These are phyloP conservation scores for Rhabdophis nuchalis DNA, from an alignment of 2,797 vertebrate species.

Conservation along the genomic window DNA sequence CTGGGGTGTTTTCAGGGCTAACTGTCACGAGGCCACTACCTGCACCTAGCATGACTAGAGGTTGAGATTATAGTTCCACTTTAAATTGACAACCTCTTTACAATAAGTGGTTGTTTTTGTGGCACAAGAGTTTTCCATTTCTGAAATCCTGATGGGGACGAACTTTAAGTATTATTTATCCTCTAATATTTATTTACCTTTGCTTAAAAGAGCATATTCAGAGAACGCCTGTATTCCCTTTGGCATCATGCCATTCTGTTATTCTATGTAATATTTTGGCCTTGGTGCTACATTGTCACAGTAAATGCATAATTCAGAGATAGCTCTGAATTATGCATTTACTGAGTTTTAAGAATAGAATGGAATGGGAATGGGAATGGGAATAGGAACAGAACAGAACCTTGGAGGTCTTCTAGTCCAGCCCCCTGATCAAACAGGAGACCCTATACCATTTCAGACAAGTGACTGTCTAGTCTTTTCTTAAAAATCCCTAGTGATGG, in stretches of 20 bases:
- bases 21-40: not conserved
- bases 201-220: not conserved
- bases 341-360: not conserved
- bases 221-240: not conserved
- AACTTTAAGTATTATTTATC: not conserved
- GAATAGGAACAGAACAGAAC: no score
- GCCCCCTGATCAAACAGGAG: no score
- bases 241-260: not conserved
- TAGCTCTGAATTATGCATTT: not conserved
- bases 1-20: not conserved
- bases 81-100: not conserved
- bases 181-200: not conserved
- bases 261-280: not conserved
- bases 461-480: no score
- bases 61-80: not conserved
- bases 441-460: no score
- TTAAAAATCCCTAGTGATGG: no score
- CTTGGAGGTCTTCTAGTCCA: no score
- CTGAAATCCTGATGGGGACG: not conserved
- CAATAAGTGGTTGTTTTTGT: not conserved
- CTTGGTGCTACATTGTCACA: not conserved
- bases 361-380: no score
- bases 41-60: not conserved
- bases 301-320: no score
- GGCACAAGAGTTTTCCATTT: not conserved